Percentiles rank a stretch among this genome's conserved stretches.
Conservation (phyloP, 2,888 invertebrate genomes). For the Pterostichus madidus region DNA sequence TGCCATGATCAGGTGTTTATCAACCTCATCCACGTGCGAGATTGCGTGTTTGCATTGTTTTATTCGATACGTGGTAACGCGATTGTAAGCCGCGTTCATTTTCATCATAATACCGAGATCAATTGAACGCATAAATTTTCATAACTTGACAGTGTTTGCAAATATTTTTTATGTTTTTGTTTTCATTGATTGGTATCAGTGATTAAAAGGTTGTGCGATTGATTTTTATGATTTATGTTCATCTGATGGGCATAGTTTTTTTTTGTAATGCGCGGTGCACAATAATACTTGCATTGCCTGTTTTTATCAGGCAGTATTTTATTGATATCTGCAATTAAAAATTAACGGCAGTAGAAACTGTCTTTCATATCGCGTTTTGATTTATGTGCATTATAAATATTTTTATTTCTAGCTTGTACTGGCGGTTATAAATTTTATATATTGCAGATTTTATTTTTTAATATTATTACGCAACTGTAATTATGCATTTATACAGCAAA, state of each 20-base stretch:
- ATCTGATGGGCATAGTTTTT: background rate
- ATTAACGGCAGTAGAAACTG: background rate
- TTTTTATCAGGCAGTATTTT: too few relatives aligned
- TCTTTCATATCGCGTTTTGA: background rate
- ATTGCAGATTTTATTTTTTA: too few relatives aligned
- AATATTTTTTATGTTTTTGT: constrained; percentile 50
- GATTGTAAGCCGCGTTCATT: constrained; percentile 19
- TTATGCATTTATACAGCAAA: too few relatives aligned
- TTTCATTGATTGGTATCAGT: constrained; percentile 18
- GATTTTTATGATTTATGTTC: constrained; percentile 33
- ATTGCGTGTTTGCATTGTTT: constrained; percentile 26
- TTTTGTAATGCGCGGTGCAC: background rate
- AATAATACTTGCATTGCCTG: background rate
- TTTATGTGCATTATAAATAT: too few relatives aligned
- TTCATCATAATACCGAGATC: constrained; percentile 44
- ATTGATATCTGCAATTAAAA: background rate
- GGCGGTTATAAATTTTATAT: too few relatives aligned
- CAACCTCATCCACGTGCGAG: background rate
- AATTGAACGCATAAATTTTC: constrained; percentile 45
- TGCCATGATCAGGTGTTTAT: background rate
- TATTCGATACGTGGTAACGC: constrained; percentile 26
- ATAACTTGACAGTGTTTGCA: constrained; percentile 48
- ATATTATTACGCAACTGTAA: too few relatives aligned
- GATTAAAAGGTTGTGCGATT: constrained; percentile 31
- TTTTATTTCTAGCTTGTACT: too few relatives aligned